Evolutionary conservation across 1,140 invertebrate species (phyloP).

Genomic region (Eriocheir sinensis): DNA sequence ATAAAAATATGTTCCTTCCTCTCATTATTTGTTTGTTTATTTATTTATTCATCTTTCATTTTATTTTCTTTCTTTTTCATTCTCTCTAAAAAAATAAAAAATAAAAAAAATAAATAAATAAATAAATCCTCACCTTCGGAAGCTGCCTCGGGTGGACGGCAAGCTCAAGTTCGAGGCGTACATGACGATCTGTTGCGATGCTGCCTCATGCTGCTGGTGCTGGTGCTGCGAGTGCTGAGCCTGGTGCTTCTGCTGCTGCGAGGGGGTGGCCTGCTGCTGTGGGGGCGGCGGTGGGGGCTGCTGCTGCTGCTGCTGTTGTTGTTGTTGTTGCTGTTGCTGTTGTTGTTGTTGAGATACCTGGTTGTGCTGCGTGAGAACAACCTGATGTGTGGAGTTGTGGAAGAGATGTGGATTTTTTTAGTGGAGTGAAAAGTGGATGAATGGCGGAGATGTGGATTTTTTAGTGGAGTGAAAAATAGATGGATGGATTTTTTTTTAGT

Average conservation of each 20-base stretch:
- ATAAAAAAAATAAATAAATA: background rate
- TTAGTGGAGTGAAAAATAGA: too few species aligned
- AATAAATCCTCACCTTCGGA: conserved; percentile 61
- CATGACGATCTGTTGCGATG: conserved; percentile 52
- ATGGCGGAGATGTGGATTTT: too few species aligned
- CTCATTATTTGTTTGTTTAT: background rate
- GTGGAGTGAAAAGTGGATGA: too few species aligned
- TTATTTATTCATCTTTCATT: background rate
- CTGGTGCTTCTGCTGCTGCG: conserved; percentile 61
- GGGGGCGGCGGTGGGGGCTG: conserved; percentile 55
- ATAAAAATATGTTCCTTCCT: too few species aligned
- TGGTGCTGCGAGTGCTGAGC: conserved; percentile 51
- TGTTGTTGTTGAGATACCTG: conserved; percentile 61
- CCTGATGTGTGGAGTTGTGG: background rate
- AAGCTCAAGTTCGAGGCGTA: conserved; percentile 63
- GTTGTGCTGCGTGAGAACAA: conserved; percentile 65
- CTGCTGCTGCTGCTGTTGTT: conserved; percentile 59
- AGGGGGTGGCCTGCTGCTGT: conserved; percentile 51
- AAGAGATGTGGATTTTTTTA: too few species aligned
- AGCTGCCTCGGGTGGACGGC: conserved; percentile 64
- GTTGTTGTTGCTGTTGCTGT: conserved; percentile 58
- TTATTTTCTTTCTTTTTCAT: background rate
- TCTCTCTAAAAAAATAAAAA: too few species aligned
- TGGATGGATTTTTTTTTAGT: too few species aligned
- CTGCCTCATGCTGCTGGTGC: conserved; percentile 66